Percentiles rank a stretch among this genome's conserved stretches.
phyloP scores from a whole-genome alignment of 2,113 vertebrate species.

The cattle (Bos taurus) region DNA sequence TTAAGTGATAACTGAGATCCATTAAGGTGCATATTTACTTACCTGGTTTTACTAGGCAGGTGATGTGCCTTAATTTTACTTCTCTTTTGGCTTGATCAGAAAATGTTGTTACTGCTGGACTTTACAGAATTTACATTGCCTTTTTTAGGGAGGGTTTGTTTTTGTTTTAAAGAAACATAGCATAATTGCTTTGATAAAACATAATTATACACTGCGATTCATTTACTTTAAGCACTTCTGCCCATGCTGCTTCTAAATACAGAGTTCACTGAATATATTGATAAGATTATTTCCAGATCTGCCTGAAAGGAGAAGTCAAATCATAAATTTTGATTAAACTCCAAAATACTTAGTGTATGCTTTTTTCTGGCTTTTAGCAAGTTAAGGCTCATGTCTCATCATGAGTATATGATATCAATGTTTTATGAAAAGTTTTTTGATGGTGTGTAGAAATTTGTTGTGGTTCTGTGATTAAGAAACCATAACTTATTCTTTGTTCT shows the following conservation, averaged over 20 bases:
- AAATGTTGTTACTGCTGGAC: neutral
- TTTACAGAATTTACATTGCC: neutral
- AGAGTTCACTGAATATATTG: neutral
- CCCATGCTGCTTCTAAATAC: neutral
- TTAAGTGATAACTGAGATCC: constrained; percentile 18
- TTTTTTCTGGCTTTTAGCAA: constrained; percentile 20
- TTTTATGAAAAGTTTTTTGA: neutral
- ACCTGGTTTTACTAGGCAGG: neutral
- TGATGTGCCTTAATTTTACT: neutral
- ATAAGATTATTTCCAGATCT: neutral
- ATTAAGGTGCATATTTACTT: constrained; percentile 40
- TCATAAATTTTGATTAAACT: constrained; percentile 22
- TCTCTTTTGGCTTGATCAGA: neutral
- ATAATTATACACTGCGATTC: neutral
- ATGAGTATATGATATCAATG: neutral
- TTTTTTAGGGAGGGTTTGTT: neutral
- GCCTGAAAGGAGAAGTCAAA: constrained; percentile 16
- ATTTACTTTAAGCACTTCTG: neutral
- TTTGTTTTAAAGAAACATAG: neutral
- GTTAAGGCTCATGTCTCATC: neutral
- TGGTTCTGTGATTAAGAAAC: constrained; percentile 39
- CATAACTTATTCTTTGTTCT: constrained; percentile 16
- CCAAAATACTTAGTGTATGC: neutral
- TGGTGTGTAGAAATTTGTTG: constrained; percentile 26
- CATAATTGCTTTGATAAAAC: constrained; percentile 15